phyloP scores from a whole-genome alignment of 92 coral and sea anemone genomes.

The Porites cylindrica region DNA sequence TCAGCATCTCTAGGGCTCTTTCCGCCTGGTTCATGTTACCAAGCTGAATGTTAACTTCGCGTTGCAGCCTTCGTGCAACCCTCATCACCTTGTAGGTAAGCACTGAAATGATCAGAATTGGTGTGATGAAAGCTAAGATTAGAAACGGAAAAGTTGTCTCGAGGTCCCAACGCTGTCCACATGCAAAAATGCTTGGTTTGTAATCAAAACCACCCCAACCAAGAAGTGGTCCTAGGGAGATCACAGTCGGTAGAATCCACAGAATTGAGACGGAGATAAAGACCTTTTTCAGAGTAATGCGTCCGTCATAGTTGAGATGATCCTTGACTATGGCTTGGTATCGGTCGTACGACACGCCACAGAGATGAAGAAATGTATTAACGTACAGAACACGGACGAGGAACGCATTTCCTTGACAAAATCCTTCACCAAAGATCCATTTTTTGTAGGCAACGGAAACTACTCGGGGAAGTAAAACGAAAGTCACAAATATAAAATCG shows the following conservation, averaged over 20 bases:
- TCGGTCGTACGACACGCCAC: not conserved
- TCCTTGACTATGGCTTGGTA: constrained; percentile 1
- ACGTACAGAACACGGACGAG: not conserved
- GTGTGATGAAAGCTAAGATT: not conserved
- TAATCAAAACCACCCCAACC: not conserved
- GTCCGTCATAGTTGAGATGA: not conserved
- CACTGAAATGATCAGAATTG: not conserved
- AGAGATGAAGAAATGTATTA: not conserved
- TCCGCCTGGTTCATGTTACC: not conserved
- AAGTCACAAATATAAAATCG: not conserved
- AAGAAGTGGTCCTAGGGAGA: not conserved
- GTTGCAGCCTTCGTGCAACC: not conserved
- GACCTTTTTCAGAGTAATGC: not conserved
- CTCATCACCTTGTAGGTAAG: not conserved
- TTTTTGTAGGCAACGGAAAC: not conserved
- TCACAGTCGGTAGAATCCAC: not conserved
- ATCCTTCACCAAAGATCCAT: not conserved
- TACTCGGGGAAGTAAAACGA: not conserved
- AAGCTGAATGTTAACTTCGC: not conserved
- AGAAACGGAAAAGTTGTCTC: not conserved
- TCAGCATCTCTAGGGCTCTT: not conserved
- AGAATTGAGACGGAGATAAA: not conserved
- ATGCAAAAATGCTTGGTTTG: not conserved
- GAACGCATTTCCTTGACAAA: not conserved
- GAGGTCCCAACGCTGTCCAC: not conserved